Base-by-base conservation (phyloP, 2,113 vertebrate genomes). In the Rhipidura dahli region DNA sequence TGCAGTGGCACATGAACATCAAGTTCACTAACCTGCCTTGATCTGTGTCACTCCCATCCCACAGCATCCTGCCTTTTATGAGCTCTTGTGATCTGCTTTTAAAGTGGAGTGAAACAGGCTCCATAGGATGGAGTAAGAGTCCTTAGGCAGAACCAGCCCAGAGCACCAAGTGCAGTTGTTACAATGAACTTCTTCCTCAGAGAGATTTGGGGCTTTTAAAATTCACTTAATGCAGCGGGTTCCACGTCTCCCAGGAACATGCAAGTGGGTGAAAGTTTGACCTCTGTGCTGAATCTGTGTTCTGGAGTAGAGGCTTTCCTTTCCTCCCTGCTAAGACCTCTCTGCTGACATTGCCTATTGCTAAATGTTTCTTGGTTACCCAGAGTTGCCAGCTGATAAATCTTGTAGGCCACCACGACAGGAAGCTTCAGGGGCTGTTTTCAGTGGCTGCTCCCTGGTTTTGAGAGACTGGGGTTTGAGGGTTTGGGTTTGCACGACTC, bases 1-100 rank as follows among this genome's bases (percentile, higher is more conserved):
- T 1, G 4, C 0, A 5, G 23, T 10, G 30, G 30, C 31, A 42
- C 5, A 22, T 1, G 69, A 26, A 37, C 51, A 16, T 31, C 2
- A 60, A 56, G 51, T 20, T 73, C 61, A 26, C 27, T 20, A 2
- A 51, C 39, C 47, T 73, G 18, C 51, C 81, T 87, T 0, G 0
- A 61, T 66, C 89, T 9, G 22, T 56, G 78, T 13, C 61, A 47
- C 60, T 65, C 30, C 7, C 22, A 31, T 47, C 65, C 78, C 70
- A 26, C 87, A 51, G 18, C 78, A 44, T 22, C 16, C 65, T 82
- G 66, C 49, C 87, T 89, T 84, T 75, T 27, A 65, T 50, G 47
- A 81, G 33, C 60, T 82, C 72, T 4, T n/a, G 54, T 68, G 61
- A 68, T 64, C 87, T 93, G 57, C 61, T 82, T 85, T 78, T 35